These are phyloP conservation scores for Chanos chanos DNA, from an alignment of 2,797 vertebrate genomes.

Conservation along the genomic window DNA sequence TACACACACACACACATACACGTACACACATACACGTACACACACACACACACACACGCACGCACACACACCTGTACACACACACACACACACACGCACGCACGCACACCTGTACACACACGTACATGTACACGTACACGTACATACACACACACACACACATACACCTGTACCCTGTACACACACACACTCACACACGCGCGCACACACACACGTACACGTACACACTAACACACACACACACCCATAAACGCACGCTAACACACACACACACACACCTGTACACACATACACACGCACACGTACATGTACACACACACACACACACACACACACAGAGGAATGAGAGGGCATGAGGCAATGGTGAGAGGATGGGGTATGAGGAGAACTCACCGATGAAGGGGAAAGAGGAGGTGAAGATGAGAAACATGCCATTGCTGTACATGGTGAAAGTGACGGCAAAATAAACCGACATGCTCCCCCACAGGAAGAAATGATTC, in stretches of 20 bases:
- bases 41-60: background rate
- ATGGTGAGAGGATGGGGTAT: background rate
- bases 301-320: conserved; percentile 7
- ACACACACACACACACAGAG: background rate
- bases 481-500: conserved; percentile 92
- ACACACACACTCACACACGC: background rate
- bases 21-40: background rate
- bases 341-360: background rate
- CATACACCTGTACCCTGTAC: too few species aligned
- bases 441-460: conserved; percentile 87
- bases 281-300: background rate
- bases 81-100: background rate
- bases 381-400: conserved; percentile 81
- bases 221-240: conserved; percentile 1
- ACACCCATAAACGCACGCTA: background rate
- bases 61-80: background rate
- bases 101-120: too few species aligned
- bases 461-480: conserved; percentile 89
- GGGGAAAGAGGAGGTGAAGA: conserved; percentile 81
- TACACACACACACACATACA: background rate
- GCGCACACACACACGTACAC: conserved; percentile 4
- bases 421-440: conserved; percentile 87
- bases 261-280: conserved; percentile 8
- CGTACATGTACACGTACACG: too few species aligned
- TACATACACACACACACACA: conserved; percentile 6